Base-by-base conservation (phyloP, 1,140 invertebrate genomes). In the Drosophila subobscura region DNA sequence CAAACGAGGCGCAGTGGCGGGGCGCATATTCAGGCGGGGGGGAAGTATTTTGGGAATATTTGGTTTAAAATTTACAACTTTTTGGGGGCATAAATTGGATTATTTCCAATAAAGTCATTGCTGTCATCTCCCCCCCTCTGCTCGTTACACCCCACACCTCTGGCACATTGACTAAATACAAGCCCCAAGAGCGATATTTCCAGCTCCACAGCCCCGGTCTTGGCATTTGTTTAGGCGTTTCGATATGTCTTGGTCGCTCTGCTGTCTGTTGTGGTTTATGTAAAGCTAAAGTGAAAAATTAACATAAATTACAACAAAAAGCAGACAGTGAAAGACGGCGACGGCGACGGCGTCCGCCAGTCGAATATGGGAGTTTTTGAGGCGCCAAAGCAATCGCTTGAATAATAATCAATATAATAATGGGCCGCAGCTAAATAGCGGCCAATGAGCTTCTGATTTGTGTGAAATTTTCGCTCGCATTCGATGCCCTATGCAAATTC, bases 391-490 rank as follows among this genome's bases (percentile, higher is more conserved):
- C 61, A 84, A 79, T 84, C 60, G 78, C 22, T 49, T 75, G 72
- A 58, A 75, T 75, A 75, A 75, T 75, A 75, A 75, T 75, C 74
- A 74, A 83, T 78, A 79, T 75, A 79, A 85, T 85, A 80, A 86
- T 86, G 81, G 79, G 68, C 70, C 73, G 73, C 46, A 59, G 77
- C 72, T 86, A 80, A 84, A 84, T 66, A 79, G 49, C 51, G 47
- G 57, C 47, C 80, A 84, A 86, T 84, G 80, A 85, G 81, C 81
- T 86, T 81, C 83, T 86, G 81, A 86, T 86, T 88, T 86, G 83
- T 86, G 83, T 86, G 77, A 80, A 86, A 72, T 70, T 84, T 68
- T 76, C 16, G 73, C 33, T 12, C 33, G 33, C 29, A 33, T 33
- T 33, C 29, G 10, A 20, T 20, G 50, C 66, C 73, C 77, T 81